Conservation (phyloP, 2,113 vertebrate genomes). For the Peromyscus polionotus region DNA sequence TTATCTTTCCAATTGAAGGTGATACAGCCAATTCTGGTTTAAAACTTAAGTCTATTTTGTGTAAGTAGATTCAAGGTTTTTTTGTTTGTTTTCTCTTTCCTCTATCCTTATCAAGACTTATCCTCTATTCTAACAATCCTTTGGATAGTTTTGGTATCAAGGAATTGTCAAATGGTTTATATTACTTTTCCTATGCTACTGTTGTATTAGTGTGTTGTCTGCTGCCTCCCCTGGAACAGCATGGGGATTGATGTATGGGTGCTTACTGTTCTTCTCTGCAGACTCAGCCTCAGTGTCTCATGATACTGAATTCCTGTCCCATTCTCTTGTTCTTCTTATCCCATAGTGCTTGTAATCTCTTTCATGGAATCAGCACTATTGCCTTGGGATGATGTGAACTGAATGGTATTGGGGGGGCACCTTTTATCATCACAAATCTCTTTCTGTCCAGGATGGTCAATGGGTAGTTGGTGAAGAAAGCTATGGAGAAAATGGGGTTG, state of each 20-base stretch:
- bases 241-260: background rate
- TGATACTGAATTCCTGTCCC: background rate
- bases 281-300: background rate
- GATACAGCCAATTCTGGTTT: background rate
- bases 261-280: background rate
- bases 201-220: background rate
- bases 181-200: background rate
- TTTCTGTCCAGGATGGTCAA: background rate
- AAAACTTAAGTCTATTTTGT: conserved; percentile 5
- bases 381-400: background rate
- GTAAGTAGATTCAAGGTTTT: background rate
- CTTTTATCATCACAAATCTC: background rate
- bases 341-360: background rate
- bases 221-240: background rate
- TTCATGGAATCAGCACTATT: background rate
- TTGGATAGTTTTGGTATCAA: background rate
- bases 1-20: background rate
- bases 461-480: background rate
- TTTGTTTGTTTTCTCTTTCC: background rate
- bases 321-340: background rate
- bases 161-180: background rate
- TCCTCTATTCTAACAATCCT: background rate
- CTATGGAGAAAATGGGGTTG: background rate
- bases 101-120: background rate
- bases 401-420: background rate